Conservation (phyloP, 2,888 invertebrate species). For the Adineta ricciae region DNA sequence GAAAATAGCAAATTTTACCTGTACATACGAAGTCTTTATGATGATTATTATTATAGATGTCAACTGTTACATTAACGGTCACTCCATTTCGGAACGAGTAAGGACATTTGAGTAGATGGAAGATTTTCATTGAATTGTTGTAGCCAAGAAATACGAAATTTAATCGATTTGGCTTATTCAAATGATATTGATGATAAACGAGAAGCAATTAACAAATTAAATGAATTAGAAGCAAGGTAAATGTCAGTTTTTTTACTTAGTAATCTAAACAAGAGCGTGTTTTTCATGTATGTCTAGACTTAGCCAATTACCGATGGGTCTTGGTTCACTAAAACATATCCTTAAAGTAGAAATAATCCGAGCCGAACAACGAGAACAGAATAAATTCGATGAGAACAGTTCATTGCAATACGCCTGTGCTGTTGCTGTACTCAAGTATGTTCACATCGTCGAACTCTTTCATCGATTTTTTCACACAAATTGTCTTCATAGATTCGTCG, state of each 20-base stretch:
- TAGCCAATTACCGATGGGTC: not conserved
- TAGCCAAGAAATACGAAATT: not conserved
- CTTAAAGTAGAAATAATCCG: not conserved
- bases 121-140: not conserved
- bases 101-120: not conserved
- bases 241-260: too few relatives aligned
- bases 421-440: slow-evolving; percentile 10
- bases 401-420: slow-evolving; percentile 1
- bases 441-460: too few relatives aligned
- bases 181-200: slow-evolving; percentile 6
- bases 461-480: too few relatives aligned
- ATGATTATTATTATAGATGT: not conserved
- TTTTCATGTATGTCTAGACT: not conserved
- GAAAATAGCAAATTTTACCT: not conserved
- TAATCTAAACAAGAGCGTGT: too few relatives aligned
- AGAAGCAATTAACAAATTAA: slow-evolving; percentile 6
- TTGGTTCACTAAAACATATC: not conserved
- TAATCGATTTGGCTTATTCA: not conserved
- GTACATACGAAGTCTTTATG: not conserved
- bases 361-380: slow-evolving; percentile 1
- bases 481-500: not conserved
- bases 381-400: not conserved
- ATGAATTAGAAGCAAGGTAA: slow-evolving; percentile 14
- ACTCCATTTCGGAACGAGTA: slow-evolving; percentile 11
- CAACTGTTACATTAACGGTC: not conserved